A percentile compares a stretch with the other conserved stretches of the same genome.
Conservation (phyloP, 2,113 vertebrate species). For the Pterocles orientalis region DNA sequence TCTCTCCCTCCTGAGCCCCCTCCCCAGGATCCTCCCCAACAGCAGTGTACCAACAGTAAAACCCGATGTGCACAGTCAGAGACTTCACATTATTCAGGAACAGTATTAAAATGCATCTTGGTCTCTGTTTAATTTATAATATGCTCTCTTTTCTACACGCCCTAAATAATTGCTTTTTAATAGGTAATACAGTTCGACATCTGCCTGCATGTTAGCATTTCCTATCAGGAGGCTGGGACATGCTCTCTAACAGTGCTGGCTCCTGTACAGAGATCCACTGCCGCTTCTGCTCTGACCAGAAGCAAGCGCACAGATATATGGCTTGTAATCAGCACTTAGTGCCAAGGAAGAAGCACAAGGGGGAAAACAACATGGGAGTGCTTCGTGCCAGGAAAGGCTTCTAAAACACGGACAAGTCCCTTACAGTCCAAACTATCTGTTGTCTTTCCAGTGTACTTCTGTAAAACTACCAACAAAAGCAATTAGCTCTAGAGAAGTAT, state of each 20-base stretch:
- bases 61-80: fast-evolving
- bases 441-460: not conserved
- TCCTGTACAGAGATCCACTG: not conserved
- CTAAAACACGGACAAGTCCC: not conserved
- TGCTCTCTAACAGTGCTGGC: not conserved
- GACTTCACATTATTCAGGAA: not conserved
- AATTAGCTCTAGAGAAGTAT: constrained; percentile 10
- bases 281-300: not conserved
- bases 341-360: not conserved
- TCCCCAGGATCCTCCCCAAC: not conserved
- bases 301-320: not conserved
- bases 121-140: constrained; percentile 24
- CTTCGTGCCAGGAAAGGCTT: not conserved
- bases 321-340: not conserved
- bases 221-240: fast-evolving
- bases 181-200: not conserved
- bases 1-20: not conserved
- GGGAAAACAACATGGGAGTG: not conserved
- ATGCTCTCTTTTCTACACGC: not conserved
- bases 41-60: not conserved
- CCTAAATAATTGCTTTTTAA: constrained; percentile 25
- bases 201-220: not conserved
- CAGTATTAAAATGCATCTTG: not conserved
- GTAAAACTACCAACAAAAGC: constrained; percentile 21
- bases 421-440: not conserved